These are phyloP conservation scores for Tapirus indicus DNA, from an alignment of 2,797 vertebrate species.

Conservation along the genomic window DNA sequence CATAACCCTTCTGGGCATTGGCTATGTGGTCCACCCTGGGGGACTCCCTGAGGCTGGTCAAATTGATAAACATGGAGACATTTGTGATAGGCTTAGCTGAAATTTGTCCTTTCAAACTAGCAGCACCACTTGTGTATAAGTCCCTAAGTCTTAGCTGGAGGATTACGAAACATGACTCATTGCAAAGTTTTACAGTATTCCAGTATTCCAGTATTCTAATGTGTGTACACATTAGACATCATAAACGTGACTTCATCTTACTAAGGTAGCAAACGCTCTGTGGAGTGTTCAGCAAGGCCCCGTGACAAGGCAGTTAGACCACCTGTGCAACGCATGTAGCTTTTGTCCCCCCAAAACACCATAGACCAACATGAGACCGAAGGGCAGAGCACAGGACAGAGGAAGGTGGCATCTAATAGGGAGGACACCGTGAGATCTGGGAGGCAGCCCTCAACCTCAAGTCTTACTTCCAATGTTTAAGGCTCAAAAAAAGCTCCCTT, in stretches of 20 bases:
- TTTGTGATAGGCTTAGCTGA: not conserved
- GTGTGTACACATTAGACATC: not conserved
- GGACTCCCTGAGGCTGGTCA: not conserved
- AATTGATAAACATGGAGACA: not conserved
- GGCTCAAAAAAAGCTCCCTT: not conserved
- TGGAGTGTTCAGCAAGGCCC: not conserved
- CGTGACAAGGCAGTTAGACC: not conserved
- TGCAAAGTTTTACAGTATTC: not conserved
- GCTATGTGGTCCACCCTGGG: not conserved
- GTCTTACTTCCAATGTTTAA: not conserved
- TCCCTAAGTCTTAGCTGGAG: not conserved
- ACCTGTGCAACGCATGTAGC: not conserved
- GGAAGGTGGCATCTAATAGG: not conserved
- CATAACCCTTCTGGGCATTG: not conserved
- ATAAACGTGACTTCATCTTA: not conserved
- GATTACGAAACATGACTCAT: not conserved
- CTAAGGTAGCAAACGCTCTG: not conserved
- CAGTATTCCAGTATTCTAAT: no score
- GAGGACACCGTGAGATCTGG: not conserved
- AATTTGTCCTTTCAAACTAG: not conserved
- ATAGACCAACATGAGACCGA: rapidly evolving
- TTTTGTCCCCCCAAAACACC: not conserved
- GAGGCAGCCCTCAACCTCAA: not conserved
- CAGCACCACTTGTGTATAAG: not conserved
- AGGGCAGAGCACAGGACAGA: not conserved